Evolutionary conservation across 2,888 invertebrate genomes (phyloP).

Genomic region (Pterostichus madidus): DNA sequence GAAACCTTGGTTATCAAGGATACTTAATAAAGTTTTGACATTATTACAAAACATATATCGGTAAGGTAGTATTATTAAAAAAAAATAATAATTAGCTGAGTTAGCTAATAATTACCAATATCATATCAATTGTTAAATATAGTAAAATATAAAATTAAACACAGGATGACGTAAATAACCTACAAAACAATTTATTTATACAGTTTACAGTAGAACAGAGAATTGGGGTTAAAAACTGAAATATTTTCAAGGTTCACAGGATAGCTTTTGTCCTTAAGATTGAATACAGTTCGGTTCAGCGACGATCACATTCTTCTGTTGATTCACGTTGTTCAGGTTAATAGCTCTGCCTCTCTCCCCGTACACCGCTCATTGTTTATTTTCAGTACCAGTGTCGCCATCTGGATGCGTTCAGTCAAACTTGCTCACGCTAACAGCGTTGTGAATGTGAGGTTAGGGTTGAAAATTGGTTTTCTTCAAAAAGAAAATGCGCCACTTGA

Average conservation of each 20-base stretch:
- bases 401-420: neutral
- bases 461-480: slow-evolving; percentile 49
- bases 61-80: no score
- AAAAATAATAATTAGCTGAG: no score
- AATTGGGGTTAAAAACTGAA: slow-evolving; percentile 18
- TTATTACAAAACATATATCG: no score
- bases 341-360: slow-evolving; percentile 28
- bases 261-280: slow-evolving; percentile 51
- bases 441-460: slow-evolving; percentile 44
- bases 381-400: slow-evolving; percentile 39
- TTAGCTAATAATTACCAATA: no score
- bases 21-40: no score
- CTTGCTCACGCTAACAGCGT: neutral
- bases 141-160: no score
- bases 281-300: slow-evolving; percentile 55
- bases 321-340: slow-evolving; percentile 63
- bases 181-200: slow-evolving; percentile 15
- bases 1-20: no score
- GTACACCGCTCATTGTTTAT: slow-evolving; percentile 38
- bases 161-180: neutral
- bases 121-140: no score
- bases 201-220: slow-evolving; percentile 23
- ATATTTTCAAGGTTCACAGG: slow-evolving; percentile 50
- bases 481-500: slow-evolving; percentile 42
- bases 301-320: slow-evolving; percentile 55